Conservation (phyloP, 2,888 invertebrate genomes). For the Arge pagana region DNA sequence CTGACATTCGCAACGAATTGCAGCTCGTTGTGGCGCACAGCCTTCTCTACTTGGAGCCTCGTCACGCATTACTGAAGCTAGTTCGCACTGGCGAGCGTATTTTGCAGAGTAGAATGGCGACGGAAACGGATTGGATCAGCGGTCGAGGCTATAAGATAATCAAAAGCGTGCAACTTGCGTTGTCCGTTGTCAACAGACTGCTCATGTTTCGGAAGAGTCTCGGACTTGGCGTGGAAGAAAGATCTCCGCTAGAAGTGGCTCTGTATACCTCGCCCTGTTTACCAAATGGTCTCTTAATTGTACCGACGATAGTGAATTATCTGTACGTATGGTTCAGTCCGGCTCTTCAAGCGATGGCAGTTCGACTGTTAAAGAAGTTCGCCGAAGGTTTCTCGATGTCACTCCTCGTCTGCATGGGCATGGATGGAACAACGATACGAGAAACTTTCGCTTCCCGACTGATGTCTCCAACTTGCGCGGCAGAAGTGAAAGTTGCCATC, state of each 20-base stretch:
- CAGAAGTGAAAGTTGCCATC: constrained; percentile 57
- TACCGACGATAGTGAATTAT: constrained; percentile 63
- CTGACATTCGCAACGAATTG: constrained; percentile 48
- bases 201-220: constrained; percentile 53
- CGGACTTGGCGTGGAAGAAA: constrained; percentile 44
- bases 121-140: constrained; percentile 55
- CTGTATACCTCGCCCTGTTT: constrained; percentile 55
- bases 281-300: constrained; percentile 56
- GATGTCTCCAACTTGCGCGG: constrained; percentile 60
- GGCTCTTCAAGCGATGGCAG: constrained; percentile 62
- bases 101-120: constrained; percentile 53
- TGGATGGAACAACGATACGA: constrained; percentile 64
- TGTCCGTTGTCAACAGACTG: constrained; percentile 54
- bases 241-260: constrained; percentile 54
- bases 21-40: constrained; percentile 54
- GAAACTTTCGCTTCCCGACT: constrained; percentile 63
- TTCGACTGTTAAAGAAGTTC: constrained; percentile 62
- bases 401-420: constrained; percentile 65
- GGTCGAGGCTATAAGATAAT: constrained; percentile 55
- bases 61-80: constrained; percentile 53
- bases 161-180: constrained; percentile 53
- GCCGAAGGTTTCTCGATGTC: constrained; percentile 65
- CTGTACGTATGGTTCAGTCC: constrained; percentile 65
- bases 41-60: constrained; percentile 52
- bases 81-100: constrained; percentile 52